phyloP scores from a whole-genome alignment of 2,113 vertebrate genomes.

The Pygoscelis antarcticus region DNA sequence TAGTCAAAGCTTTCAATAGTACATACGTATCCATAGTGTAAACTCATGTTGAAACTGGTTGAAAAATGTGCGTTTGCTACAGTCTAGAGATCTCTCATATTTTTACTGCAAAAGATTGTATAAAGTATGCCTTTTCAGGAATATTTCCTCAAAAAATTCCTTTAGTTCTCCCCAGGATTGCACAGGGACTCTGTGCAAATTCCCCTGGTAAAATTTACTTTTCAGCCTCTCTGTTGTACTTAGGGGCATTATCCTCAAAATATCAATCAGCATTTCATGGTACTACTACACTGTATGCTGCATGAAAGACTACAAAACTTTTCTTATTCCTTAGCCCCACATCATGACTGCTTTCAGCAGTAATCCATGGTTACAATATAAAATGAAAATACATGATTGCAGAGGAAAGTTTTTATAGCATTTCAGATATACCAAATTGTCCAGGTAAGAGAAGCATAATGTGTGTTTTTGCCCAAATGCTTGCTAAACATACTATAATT shows the following conservation, averaged over 20 bases:
- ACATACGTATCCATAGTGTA: not conserved
- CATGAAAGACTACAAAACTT: not conserved
- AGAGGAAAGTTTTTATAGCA: not conserved
- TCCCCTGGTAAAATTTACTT: not conserved
- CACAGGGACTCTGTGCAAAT: not conserved
- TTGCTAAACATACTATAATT: not conserved
- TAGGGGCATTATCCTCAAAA: not conserved
- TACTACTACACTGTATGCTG: not conserved
- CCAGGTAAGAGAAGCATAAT: not conserved
- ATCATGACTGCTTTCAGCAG: not conserved
- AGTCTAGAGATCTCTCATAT: not conserved
- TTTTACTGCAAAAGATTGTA: not conserved
- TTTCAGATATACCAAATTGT: not conserved
- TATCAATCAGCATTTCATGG: slow-evolving; percentile 9
- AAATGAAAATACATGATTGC: slow-evolving; percentile 2
- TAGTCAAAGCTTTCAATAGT: not conserved
- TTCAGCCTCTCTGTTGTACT: not conserved
- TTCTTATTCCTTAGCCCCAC: not conserved
- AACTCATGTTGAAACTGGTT: not conserved
- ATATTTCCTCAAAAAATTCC: not conserved
- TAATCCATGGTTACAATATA: not conserved
- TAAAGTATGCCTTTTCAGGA: not conserved
- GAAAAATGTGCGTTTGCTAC: not conserved
- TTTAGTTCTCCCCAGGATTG: not conserved
- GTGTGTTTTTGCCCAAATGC: not conserved